Conservation (phyloP, 2,113 vertebrate species). For the Dasyornis broadbenti region DNA sequence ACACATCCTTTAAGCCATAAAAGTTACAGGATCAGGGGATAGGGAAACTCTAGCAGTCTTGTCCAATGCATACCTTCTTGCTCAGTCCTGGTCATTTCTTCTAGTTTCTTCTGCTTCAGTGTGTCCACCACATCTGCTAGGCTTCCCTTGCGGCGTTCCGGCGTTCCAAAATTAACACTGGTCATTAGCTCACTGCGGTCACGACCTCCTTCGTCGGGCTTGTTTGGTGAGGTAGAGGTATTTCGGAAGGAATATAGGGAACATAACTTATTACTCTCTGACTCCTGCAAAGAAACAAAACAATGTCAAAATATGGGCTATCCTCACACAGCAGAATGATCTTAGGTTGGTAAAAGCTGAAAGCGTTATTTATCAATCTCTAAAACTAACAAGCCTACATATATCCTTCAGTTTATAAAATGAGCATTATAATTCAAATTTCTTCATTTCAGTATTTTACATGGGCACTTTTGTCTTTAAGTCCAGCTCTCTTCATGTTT, state of each 20-base stretch:
- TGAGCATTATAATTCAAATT: background rate
- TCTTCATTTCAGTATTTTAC: background rate
- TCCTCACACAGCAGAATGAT: background rate
- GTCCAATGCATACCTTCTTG: slow-evolving; percentile 87
- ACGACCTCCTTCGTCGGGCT: slow-evolving; percentile 95
- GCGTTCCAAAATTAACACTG: slow-evolving; percentile 94
- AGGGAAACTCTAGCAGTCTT: background rate
- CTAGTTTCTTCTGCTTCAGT: slow-evolving; percentile 98
- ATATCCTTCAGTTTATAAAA: background rate
- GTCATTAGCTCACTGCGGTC: slow-evolving; percentile 94
- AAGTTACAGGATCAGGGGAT: background rate
- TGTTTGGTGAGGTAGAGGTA: slow-evolving; percentile 99
- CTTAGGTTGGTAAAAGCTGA: background rate
- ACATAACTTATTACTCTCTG: slow-evolving; percentile 99
- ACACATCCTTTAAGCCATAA: background rate
- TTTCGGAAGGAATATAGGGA: slow-evolving; percentile 99
- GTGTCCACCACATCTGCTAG: slow-evolving; percentile 98
- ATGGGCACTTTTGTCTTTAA: background rate
- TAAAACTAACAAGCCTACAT: background rate
- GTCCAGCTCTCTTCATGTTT: background rate
- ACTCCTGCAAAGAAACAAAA: slow-evolving; percentile 84
- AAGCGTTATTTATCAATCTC: background rate
- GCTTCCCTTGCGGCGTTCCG: slow-evolving; percentile 98
- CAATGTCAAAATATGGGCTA: slow-evolving; percentile 36
- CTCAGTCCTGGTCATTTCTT: slow-evolving; percentile 98